A percentile compares a stretch with the other conserved stretches of the same genome.
phyloP scores from a whole-genome alignment of 2,888 invertebrate species.

The Leptinotarsa rubiginosa region DNA sequence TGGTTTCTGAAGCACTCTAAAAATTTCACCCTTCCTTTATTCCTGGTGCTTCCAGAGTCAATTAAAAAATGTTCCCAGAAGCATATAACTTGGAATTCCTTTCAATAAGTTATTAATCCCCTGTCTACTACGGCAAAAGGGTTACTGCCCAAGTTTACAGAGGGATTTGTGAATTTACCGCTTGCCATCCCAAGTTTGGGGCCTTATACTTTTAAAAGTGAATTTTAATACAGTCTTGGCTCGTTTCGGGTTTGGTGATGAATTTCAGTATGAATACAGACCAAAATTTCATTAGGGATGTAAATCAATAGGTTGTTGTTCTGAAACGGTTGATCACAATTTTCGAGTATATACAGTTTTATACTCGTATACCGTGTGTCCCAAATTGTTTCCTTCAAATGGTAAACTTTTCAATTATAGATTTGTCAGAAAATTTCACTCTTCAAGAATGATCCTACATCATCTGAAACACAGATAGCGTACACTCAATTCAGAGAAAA shows the following conservation, averaged over 20 bases:
- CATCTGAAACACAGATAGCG: no score
- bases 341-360: no score
- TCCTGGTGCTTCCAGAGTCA: slow-evolving; percentile 23
- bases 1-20: not conserved
- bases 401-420: no score
- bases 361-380: no score
- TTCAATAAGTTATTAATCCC: slow-evolving; percentile 62
- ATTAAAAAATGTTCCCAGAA: slow-evolving; percentile 33
- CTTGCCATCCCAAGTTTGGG: slow-evolving; percentile 17
- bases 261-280: not conserved
- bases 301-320: not conserved
- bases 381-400: no score
- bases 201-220: slow-evolving; percentile 11
- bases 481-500: no score
- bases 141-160: slow-evolving; percentile 59
- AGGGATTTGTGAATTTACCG: slow-evolving; percentile 56
- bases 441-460: no score
- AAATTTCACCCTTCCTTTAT: not conserved
- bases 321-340: not conserved
- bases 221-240: slow-evolving; percentile 4
- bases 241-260: slow-evolving; percentile 12
- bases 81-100: slow-evolving; percentile 37
- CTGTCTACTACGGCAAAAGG: slow-evolving; percentile 51
- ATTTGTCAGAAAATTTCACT: no score
- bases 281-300: not conserved